Evolutionary conservation across 2,888 invertebrate species (phyloP), one percentile per base, ranked within the genome.

Genomic region (Lasioglossum vierecki): DNA sequence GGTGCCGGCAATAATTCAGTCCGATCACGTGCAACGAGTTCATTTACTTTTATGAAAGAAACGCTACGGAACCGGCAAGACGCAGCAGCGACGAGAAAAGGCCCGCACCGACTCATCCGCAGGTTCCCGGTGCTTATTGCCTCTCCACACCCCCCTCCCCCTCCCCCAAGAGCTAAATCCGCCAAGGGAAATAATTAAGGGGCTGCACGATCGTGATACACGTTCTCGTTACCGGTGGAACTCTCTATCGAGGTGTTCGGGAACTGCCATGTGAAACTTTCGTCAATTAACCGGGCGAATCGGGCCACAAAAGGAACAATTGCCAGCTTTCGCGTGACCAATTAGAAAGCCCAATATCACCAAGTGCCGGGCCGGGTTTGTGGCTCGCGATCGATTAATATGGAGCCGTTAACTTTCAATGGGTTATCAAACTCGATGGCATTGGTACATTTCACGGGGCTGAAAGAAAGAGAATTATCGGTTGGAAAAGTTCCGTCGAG

Each of bases 21-120:
- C 92, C 88, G 85, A 89, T 92, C 93, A 93, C 93, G 93, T 92
- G 80, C 89, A 74, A 82, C 82, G 85, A 89, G 92, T 92, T 92
- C 92, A 92, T 93, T 93, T 90, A 92, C 88, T 91, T 86, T 91
- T 90, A 91, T 91, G 93, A 91, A 91, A 91, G 88, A 89, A 87
- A 88, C 73, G 79, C 70, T 63, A 74, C 74, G 80, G 79, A 89
- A 60, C 82, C 78, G 53, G 39, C 35, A 15, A 4, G 26, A 26
- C 60, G 30, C 30, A 15, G 63, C 39, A 35, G 9, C 68, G 63
- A 68, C 82, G 77, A 41, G 77, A 70, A 75, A 73, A 35, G 39
- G 73, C 18, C 68, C 35, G 60, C 57, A 79, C 77, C 70, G 77
- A 81, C 86, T 84, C 80, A 77, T 83, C 73, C 30, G 68, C 75